Evolutionary conservation across 2,888 invertebrate species (phyloP).

Genomic region (Apantesis nais): DNA sequence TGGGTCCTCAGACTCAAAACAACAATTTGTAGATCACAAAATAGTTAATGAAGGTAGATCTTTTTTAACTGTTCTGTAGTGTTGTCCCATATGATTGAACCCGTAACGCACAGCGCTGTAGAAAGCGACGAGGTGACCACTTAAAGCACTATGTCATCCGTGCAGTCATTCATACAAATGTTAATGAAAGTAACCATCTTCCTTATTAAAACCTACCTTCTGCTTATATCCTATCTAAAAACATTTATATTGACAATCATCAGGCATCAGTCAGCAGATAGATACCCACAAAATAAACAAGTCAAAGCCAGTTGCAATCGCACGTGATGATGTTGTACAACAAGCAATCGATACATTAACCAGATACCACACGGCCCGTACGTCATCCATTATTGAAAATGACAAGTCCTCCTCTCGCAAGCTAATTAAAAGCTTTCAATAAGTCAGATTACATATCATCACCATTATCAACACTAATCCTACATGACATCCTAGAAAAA

Average conservation of each 20-base stretch:
- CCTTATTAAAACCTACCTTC: background rate
- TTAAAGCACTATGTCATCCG: no score
- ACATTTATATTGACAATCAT: no score
- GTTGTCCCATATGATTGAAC: no score
- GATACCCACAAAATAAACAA: background rate
- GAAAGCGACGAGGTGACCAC: no score
- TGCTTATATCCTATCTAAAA: background rate
- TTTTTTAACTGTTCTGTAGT: no score
- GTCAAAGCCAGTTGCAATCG: background rate
- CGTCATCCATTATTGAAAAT: conserved; percentile 32
- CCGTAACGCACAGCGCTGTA: no score
- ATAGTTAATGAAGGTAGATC: no score
- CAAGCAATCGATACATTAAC: background rate
- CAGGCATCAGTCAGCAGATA: background rate
- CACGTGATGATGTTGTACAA: background rate
- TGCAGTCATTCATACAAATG: no score
- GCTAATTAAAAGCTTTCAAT: conserved; percentile 54
- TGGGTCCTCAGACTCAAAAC: no score
- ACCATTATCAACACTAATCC: conserved; percentile 47
- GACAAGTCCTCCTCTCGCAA: conserved; percentile 40
- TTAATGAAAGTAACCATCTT: no score
- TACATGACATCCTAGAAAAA: conserved; percentile 45
- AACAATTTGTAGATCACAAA: no score
- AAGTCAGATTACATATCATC: conserved; percentile 44
- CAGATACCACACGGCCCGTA: background rate